These are phyloP conservation scores for Microlaimidae sp. DNA, from an alignment of 2,888 invertebrate genomes.

Conservation along the genomic window DNA sequence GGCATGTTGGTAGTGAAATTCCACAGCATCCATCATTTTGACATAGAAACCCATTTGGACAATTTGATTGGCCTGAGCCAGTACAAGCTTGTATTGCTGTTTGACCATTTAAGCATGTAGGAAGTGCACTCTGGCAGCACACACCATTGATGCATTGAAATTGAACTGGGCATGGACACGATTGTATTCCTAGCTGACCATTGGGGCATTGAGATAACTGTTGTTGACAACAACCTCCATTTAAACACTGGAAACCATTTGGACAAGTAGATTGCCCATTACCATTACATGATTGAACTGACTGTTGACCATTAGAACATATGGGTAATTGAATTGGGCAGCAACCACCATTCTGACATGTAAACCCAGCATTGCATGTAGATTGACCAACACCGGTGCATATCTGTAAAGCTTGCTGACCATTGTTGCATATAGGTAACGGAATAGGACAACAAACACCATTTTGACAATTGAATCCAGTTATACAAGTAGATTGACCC, in stretches of 20 bases:
- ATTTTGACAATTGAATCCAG: background rate
- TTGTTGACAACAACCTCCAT: no score
- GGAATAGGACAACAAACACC: background rate
- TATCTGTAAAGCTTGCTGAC: background rate
- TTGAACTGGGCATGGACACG: background rate
- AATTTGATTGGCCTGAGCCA: background rate
- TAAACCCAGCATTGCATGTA: background rate
- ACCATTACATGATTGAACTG: background rate
- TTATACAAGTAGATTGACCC: background rate
- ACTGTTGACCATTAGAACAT: background rate
- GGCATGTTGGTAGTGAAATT: no score
- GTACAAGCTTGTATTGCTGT: background rate
- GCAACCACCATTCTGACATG: conserved; percentile 2
- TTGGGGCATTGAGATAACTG: background rate
- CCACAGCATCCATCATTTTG: background rate
- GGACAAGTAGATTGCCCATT: background rate
- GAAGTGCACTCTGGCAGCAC: background rate
- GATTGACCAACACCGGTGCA: conserved; percentile 4
- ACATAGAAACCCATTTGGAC: background rate
- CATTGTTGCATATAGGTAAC: background rate
- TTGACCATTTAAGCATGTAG: background rate
- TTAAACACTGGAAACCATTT: no score
- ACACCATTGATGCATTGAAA: conserved; percentile 1
- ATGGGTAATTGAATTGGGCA: background rate
- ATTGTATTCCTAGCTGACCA: background rate